These are phyloP conservation scores for Glaucidium brasilianum DNA, from an alignment of 2,113 vertebrate species.

Conservation along the genomic window DNA sequence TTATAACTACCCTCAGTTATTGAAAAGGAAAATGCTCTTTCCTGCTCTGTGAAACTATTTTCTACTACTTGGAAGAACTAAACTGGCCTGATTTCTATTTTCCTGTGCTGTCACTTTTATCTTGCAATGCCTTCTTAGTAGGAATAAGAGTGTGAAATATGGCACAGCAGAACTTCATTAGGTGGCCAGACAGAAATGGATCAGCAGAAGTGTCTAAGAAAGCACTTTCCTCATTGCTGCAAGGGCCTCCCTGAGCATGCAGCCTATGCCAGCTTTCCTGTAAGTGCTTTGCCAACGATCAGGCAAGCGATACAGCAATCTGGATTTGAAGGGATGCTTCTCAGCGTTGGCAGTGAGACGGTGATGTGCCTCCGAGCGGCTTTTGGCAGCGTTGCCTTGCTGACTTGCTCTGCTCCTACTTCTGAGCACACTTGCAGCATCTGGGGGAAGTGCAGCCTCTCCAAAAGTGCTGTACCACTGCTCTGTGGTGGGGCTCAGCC, in stretches of 20 bases:
- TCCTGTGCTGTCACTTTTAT: background rate
- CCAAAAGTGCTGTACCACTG: background rate
- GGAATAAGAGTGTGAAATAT: background rate
- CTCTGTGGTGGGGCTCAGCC: background rate
- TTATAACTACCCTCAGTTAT: background rate
- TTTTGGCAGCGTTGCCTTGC: background rate
- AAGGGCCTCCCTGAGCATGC: background rate
- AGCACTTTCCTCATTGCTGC: background rate
- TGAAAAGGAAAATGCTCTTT: background rate
- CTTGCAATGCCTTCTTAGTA: background rate
- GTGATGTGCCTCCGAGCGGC: background rate
- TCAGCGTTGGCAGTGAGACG: background rate
- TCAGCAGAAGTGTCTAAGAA: background rate
- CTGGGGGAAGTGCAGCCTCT: background rate
- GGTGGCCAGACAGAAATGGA: background rate
- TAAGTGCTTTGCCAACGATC: background rate
- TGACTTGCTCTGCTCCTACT: background rate
- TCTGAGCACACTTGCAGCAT: background rate
- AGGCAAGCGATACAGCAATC: background rate
- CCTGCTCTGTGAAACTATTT: background rate
- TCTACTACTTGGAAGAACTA: background rate
- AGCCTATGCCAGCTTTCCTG: background rate
- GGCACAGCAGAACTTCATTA: background rate
- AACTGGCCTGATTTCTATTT: background rate
- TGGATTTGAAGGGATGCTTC: background rate